phyloP scores from a whole-genome alignment of 2,888 invertebrate species.

The Drosophila paramelanica region DNA sequence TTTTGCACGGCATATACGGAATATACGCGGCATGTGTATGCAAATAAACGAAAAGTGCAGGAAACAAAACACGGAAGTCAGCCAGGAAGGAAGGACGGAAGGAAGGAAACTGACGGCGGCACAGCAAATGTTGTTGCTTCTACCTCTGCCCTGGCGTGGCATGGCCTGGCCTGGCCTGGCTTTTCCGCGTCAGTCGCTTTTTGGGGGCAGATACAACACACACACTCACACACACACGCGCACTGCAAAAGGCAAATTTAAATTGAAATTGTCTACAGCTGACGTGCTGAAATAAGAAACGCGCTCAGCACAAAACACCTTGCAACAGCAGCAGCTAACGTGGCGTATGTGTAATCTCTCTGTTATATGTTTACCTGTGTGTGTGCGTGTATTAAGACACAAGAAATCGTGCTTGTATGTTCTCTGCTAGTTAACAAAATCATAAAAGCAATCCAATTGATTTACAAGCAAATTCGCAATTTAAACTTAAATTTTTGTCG shows the following conservation, averaged over 20 bases:
- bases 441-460: conserved; percentile 39
- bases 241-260: conserved; percentile 73
- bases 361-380: conserved; percentile 3
- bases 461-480: conserved; percentile 12
- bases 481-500: background rate
- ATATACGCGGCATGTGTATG: conserved; percentile 62
- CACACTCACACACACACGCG: conserved; percentile 9
- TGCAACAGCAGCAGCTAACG: conserved; percentile 36
- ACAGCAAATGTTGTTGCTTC: conserved; percentile 62
- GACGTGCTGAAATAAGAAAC: conserved; percentile 72
- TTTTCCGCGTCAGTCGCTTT: conserved; percentile 19
- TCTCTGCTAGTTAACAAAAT: conserved; percentile 35
- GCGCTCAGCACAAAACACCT: conserved; percentile 48
- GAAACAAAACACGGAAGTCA: conserved; percentile 78
- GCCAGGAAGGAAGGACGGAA: conserved; percentile 68
- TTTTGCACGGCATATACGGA: conserved; percentile 63
- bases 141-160: conserved; percentile 7
- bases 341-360: conserved; percentile 71
- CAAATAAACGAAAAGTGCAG: conserved; percentile 80
- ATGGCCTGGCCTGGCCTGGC: background rate
- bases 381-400: conserved; percentile 18
- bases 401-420: conserved; percentile 31
- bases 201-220: conserved; percentile 22
- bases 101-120: conserved; percentile 70
- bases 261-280: conserved; percentile 76